phyloP scores from a whole-genome alignment of 1,140 invertebrate species.

The Aphelenchoides fujianensis region DNA sequence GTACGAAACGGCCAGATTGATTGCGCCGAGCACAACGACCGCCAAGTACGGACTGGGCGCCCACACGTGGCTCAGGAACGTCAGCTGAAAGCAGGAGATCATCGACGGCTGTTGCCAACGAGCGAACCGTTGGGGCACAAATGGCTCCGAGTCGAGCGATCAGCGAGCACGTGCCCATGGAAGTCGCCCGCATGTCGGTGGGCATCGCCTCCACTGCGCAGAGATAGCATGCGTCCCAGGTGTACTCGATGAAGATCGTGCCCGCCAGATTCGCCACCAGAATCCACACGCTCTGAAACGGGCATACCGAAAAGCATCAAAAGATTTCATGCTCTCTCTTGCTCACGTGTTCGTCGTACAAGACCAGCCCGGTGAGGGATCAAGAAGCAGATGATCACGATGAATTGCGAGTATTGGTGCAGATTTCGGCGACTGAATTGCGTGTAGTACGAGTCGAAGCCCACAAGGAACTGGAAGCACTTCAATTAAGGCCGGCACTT shows the following conservation, averaged over 20 bases:
- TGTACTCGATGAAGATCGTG: slow-evolving; percentile 58
- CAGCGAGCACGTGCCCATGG: slow-evolving; percentile 55
- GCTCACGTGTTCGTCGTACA: slow-evolving; percentile 44
- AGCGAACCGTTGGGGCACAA: slow-evolving; percentile 53
- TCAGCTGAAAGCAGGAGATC: slow-evolving; percentile 56
- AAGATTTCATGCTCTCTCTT: no score
- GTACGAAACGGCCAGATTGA: slow-evolving; percentile 58
- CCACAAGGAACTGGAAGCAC: slow-evolving; percentile 42
- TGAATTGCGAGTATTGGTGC: slow-evolving; percentile 52
- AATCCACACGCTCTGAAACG: slow-evolving; percentile 45
- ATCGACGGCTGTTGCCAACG: no score
- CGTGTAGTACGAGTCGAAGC: slow-evolving; percentile 36
- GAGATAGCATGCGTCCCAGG: slow-evolving; percentile 60
- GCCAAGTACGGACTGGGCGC: slow-evolving; percentile 57
- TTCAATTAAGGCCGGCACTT: slow-evolving; percentile 10
- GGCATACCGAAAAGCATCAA: not conserved
- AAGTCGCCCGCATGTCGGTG: slow-evolving; percentile 45
- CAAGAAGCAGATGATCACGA: slow-evolving; percentile 58
- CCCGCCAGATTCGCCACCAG: slow-evolving; percentile 54
- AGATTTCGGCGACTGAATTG: slow-evolving; percentile 51
- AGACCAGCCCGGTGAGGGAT: slow-evolving; percentile 47
- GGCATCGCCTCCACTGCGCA: slow-evolving; percentile 54
- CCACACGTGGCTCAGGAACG: slow-evolving; percentile 56
- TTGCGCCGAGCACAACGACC: slow-evolving; percentile 49
- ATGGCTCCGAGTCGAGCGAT: slow-evolving; percentile 57